Evolutionary conservation across 2,113 vertebrate genomes (phyloP), one percentile per base, ranked within the genome.

Genomic region (Pygoscelis antarcticus): DNA sequence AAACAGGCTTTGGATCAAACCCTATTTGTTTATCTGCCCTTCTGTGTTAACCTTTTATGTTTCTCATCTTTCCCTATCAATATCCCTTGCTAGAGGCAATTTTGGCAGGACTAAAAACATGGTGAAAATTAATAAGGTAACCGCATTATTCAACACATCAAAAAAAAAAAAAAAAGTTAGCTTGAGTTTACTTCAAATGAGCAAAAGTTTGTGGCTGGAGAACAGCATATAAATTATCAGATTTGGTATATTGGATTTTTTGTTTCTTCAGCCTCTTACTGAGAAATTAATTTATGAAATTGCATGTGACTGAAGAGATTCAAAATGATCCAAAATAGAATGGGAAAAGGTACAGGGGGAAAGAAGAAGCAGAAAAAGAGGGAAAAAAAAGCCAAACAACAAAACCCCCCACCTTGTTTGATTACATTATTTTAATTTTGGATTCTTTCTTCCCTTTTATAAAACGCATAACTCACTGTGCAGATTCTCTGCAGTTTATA

Each of bases 401-500:
- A n/a, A 26, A 20, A 0, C 4, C 9, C 2, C 6, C 3, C 7
- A 32, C 25, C 8, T 90, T 91, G 26, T 80, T 74, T 69, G 61
- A 89, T 84, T 62, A 62, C 11, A 47, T 72, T 84, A 92, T 95
- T 93, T 95, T 90, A 85, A 89, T 94, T 94, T 80, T 78, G 54
- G 11, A 68, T 89, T 82, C 10, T 86, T 85, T 83, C 65, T 90
- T 95, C 78, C 46, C 19, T 79, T 91, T 91, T 91, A 91, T 92
- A 92, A 91, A 97, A 69, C 36, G 80, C 54, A 61, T 87, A 95
- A 76, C 42, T 94, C 83, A 85, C 49, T 52, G 83, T 93, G 83
- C 75, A 87, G 82, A 95, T 93, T 91, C 89, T 91, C 89, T 72
- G 83, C 70, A 95, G 92, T 96, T 95, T 95, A 96, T 97, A 96